Evolutionary conservation across 2,888 invertebrate species (phyloP), one percentile per base, ranked within the genome.

Genomic region (Diadegma fenestrale): DNA sequence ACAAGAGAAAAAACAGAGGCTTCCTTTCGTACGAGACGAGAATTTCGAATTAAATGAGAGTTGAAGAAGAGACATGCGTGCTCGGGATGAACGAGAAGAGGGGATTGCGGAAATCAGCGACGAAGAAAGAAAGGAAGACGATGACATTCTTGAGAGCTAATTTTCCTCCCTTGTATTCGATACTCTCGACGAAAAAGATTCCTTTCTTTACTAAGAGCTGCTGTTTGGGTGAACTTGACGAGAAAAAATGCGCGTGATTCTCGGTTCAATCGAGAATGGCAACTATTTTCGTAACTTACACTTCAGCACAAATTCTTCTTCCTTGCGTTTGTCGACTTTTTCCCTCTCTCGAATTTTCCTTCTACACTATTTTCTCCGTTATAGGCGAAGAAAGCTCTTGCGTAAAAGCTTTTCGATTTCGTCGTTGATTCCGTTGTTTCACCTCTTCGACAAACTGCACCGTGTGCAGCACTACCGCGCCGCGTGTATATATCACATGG

Each of bases 291-390:
- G 58, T 58, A 33, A n/a, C 43, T n/a, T 41, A 30, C 43, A 66
- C 81, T 87, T 87, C 80, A 86, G 86, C 87, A 86, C 71, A 71
- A 87, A 87, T 89, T 87, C 45, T 26, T 3, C 17, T 26, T 17
- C n/a, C 26, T 22, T 26, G 26, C 43, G 17, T 26, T 26, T 68
- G 41, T 45, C 14, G 5, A 1, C 22, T 88, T 86, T 83, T 79
- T 19, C 6, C 41, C 54, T 51, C 51, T 51, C 51, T 19, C n/a
- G n/a, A n/a, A n/a, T 19, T 19, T 8, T 19, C 19, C 14, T 19
- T 19, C 51, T 48, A 33, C 51, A 8, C 51, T 26, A 10, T 58
- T 14, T 26, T 8, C n/a, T n/a, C 37, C 37, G 12, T 26, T 26
- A 14, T 14, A 26, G 14, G 19, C 17, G 22, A 45, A 45, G 85